Evolutionary conservation across 2,888 invertebrate genomes (phyloP).

Genomic region (Onthophagus sagittarius): DNA sequence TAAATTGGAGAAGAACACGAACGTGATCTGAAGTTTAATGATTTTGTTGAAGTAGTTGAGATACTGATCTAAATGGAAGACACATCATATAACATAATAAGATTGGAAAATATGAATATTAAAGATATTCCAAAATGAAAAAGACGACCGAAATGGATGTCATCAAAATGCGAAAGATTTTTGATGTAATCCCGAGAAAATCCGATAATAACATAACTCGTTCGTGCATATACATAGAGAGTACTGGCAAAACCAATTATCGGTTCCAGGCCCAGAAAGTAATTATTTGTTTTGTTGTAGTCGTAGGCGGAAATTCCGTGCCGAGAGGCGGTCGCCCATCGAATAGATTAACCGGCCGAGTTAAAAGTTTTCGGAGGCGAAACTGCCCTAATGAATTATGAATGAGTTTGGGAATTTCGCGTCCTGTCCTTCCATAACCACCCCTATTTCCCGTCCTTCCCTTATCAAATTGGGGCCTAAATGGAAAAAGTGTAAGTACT

Average conservation of each 20-base stretch:
- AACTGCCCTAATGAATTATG: background rate
- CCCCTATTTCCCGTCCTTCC: background rate
- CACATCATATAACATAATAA: too few relatives aligned
- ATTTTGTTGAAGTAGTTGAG: too few relatives aligned
- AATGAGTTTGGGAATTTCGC: background rate
- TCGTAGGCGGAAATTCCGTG: background rate
- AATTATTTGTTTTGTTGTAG: background rate
- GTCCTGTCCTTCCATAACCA: background rate
- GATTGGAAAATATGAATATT: too few relatives aligned
- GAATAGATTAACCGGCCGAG: background rate
- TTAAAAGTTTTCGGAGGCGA: background rate
- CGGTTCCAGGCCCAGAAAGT: background rate
- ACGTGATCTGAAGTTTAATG: too few relatives aligned
- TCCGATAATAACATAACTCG: background rate
- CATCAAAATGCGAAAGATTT: background rate
- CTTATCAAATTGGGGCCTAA: background rate
- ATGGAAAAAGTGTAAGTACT: background rate
- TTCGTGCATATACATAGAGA: background rate
- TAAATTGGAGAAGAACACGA: too few relatives aligned
- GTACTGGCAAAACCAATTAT: background rate
- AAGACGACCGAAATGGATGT: background rate
- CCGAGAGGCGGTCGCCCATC: background rate
- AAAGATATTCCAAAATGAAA: too few relatives aligned
- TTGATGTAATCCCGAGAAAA: background rate
- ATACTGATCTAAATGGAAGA: too few relatives aligned